Percentiles rank a stretch among this genome's conserved stretches.
Conservation (phyloP, 2,797 vertebrate genomes). For the Setipinna tenuifilis region DNA sequence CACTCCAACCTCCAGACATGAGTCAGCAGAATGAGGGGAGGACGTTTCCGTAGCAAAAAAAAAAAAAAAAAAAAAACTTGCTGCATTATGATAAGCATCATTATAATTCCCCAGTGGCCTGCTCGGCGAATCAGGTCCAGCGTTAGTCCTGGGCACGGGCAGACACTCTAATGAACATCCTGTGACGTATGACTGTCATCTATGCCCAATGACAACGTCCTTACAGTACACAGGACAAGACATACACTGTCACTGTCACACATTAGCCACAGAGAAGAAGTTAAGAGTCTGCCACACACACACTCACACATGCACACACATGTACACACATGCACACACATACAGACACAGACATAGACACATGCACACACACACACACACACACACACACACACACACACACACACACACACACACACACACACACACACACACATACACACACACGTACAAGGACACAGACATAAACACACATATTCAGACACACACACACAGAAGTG, state of each 20-base stretch:
- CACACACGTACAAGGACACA: not conserved
- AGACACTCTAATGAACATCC: not conserved
- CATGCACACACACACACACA: not conserved
- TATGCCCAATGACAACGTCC: not conserved
- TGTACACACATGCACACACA: no score
- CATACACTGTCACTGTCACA: not conserved
- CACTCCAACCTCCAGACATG: not conserved
- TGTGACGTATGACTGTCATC: not conserved
- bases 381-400: constrained; percentile 13
- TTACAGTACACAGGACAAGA: not conserved
- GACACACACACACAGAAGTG: constrained; percentile 45
- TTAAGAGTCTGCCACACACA: not conserved
- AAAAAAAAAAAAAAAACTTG: not conserved
- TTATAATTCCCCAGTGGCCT: constrained; percentile 13
- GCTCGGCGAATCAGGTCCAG: not conserved
- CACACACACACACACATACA: not conserved
- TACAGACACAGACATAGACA: not conserved
- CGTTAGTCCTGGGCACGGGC: not conserved
- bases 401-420: constrained; percentile 8
- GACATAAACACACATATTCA: constrained; percentile 13
- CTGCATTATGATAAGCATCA: constrained; percentile 6
- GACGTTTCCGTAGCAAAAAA: not conserved
- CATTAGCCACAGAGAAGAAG: constrained; percentile 14
- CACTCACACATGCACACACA: no score
- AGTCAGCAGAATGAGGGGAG: not conserved